Base-by-base conservation (phyloP, 2,888 invertebrate species). In the Arrhopalites spinosus region DNA sequence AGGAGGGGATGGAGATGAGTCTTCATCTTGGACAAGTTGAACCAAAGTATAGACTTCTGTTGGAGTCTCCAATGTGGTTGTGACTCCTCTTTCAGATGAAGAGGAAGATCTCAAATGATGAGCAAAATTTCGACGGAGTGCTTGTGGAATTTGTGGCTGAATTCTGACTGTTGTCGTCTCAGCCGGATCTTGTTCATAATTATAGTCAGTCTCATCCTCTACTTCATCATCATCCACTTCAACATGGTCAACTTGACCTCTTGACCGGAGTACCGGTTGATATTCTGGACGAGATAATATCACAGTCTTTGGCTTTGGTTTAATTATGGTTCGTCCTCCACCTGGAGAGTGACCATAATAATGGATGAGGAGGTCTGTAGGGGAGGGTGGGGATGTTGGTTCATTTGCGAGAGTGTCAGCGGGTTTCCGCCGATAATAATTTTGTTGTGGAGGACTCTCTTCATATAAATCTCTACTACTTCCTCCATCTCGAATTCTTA, bases 231-330 rank as follows among this genome's bases (percentile, higher is more conserved):
- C 53, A 53, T 53, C 53, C 47, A 17, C n/a, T n/a, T n/a, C 47
- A 47, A 47, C 7, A 2, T 2, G 13, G n/a, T n/a, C n/a, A 23
- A 53, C 23, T 53, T 53, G 50, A 15, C 20, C 20, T 20, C 15
- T 17, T 1, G n/a, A n/a, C 23, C 20, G 20, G n/a, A 11, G 36
- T 36, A 36, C 23, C n/a, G 53, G n/a, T n/a, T 53, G 20, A 53
- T 53, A n/a, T n/a, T 1, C 20, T 20, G 23, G 20, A 20, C 20
- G 53, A 17, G 53, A 20, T 1, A 53, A 5, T 53, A 53, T 53
- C 53, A 53, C 53, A 53, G 53, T 53, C 53, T 53, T 53, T 53
- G 23, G 53, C n/a, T 23, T 53, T 53, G 53, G 53, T 20, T 53
- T 53, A 1, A 53, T 1, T 20, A n/a, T 20, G 53, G 47, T n/a